Base-by-base conservation (phyloP, 2,888 invertebrate genomes). In the Patella ulyssiponensis region DNA sequence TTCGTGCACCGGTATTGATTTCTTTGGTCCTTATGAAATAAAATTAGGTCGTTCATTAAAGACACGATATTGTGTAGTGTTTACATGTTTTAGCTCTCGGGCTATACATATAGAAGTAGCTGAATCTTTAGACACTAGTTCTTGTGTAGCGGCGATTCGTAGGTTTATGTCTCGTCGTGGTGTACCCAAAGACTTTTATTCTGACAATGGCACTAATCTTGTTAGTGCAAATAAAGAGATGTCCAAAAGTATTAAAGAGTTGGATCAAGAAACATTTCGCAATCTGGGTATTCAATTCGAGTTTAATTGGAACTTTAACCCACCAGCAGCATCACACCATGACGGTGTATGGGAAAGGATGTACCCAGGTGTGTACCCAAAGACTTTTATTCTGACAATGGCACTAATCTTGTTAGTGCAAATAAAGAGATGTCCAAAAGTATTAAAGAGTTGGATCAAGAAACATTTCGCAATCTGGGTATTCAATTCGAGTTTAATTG, bases 61-160 rank as follows among this genome's bases (percentile, higher is more conserved):
- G n/a, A n/a, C n/a, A n/a, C n/a, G n/a, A n/a, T n/a, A n/a, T n/a
- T n/a, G n/a, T n/a, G n/a, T n/a, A n/a, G n/a, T n/a, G n/a, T n/a
- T n/a, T n/a, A n/a, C n/a, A n/a, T n/a, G n/a, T n/a, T 79, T 56
- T 77, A 64, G 20, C 79, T 81, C 70, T 78, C 53, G 79, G 52
- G 82, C 79, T 14, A 71, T 77, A 20, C 79, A 82, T 58, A 44
- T 81, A 0, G 81, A 81, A 73, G 74, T 80, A 14, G 76, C 78
- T 3, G 64, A 71, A 20, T 71, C 78, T n/a, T 71, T 81, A 2
- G 75, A 78, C 56, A 77, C 79, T 51, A 70, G 64, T 27, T 74
- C 77, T 9, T 79, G 79, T 51, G 75, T 78, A 3, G 64, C 74
- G 74, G 75, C 64, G 12, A 70, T 79, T 20, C 12, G 71, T 3